Base-by-base conservation (phyloP, 2,888 invertebrate species). In the Autographa pulchrina region DNA sequence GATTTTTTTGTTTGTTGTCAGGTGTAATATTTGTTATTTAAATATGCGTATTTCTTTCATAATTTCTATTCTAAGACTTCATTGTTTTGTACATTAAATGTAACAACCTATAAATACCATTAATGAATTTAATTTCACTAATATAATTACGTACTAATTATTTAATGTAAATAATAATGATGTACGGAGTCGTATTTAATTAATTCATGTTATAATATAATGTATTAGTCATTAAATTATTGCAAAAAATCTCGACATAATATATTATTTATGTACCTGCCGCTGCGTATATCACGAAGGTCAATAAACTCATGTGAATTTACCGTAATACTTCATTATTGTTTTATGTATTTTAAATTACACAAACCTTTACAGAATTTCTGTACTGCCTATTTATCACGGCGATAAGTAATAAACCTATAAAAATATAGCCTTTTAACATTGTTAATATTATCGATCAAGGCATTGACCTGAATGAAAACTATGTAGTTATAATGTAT, bases 181-280 rank as follows among this genome's bases (percentile, higher is more conserved):
- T 43, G 16, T 14, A 13, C 41, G 38, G 7, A 14, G 43, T 6
- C 3, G 43, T 43, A 43, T 43, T 43, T 16, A 43, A 5, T 43
- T 4, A 5, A 16, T 43, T 16, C 4, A 43, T 16, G 2, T 43
- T 16, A 20, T 18, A 7, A 25, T 3, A 25, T 25, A 25, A 25
- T 48, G n/a, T 60, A 20, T 74, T 78, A 68, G 60, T 66, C 66
- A 80, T 41, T 52, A 16, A 58, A 13, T 52, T 31, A 72, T 65
- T 69, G n/a, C 59, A 69, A 63, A 48, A 16, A 59, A 11, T 3
- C 43, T 5, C 14, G 0, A 43, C 16, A 16, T 11, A 41, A 16
- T 11, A 41, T 41, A 2, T 11, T 14, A 41, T 13, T 11, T 41
- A 13, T 11, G 4, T 43, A 16, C n/a, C n/a, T n/a, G n/a, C n/a